Base-by-base conservation (phyloP, 2,888 invertebrate species). In the Fabriciana adippe region DNA sequence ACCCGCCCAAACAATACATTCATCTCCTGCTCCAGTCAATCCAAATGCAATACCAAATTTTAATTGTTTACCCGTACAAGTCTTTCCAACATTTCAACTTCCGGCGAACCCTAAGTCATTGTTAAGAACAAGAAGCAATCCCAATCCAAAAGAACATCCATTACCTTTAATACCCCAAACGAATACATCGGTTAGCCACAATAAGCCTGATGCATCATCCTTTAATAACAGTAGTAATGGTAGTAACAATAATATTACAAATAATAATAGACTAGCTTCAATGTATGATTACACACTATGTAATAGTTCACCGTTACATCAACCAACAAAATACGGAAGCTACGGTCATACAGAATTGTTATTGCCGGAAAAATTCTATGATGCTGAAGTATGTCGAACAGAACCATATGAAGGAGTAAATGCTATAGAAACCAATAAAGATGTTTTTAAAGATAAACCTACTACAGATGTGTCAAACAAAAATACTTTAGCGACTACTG, bases 71-170 rank as follows among this genome's bases (percentile, higher is more conserved):
- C 93, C 93, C 13, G 92, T 93, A 54, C 92, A 93, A 85, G 93
- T 93, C 47, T 92, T 93, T 67, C 93, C 93, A n/a, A 93, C 95
- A 73, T 95, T 95, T 80, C 94, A 94, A 75, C 94, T 96, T 69
- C 96, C 96, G 50, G 90, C 94, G 1, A 95, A 96, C 82, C 96
- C 96, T n/a, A 96, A 92, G 77, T 85, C 89, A 45, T 83, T 93
- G 66, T 75, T 93, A 21, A 81, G 90, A 74, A 87, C 89, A 18
- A 85, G 93, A 72, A 92, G 89, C 78, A 85, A 83, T 68, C 87
- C 91, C 6, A 83, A 84, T 50, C 78, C 79, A 61, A 84, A 79
- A 71, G 86, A 86, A 26, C n/a, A 77, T 18, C 76, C 76, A 77
- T 61, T 79, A 76, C 70, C 73, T 74, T 45, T 71, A 26, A 48